Conservation (phyloP, 2,888 invertebrate genomes). For the Oithona nana region DNA sequence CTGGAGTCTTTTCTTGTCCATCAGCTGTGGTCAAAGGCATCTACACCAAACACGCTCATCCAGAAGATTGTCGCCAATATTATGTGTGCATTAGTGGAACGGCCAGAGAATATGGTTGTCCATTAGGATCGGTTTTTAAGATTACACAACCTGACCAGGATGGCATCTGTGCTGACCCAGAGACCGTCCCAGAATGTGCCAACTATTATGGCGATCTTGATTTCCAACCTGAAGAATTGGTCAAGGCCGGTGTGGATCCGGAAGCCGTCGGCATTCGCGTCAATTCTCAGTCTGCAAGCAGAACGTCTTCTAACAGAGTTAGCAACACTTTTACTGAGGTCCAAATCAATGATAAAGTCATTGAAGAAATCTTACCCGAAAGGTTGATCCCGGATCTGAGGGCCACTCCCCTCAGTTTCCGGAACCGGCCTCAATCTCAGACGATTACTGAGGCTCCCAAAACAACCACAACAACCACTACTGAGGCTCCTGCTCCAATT, state of each 20-base stretch:
- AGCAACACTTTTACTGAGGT: not conserved
- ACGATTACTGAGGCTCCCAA: not conserved
- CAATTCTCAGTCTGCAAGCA: not conserved
- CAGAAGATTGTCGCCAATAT: constrained; percentile 71
- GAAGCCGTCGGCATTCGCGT: constrained; percentile 5
- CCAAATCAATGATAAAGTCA: not conserved
- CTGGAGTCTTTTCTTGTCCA: constrained; percentile 70
- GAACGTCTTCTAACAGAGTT: not conserved
- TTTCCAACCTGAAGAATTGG: constrained; percentile 8
- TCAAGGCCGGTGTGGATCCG: constrained; percentile 12
- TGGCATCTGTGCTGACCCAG: constrained; percentile 83
- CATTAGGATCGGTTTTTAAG: constrained; percentile 86
- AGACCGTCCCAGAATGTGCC: constrained; percentile 73
- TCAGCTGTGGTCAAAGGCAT: constrained; percentile 61
- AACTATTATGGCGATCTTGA: constrained; percentile 17
- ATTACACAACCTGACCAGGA: constrained; percentile 52
- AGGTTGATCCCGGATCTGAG: not conserved
- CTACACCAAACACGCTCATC: constrained; percentile 85
- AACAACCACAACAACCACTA: not conserved
- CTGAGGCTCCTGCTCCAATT: not conserved
- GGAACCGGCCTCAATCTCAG: not conserved
- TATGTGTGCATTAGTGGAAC: constrained; percentile 80
- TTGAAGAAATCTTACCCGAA: not conserved
- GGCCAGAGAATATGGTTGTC: constrained; percentile 83
- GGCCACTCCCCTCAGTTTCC: not conserved